These are phyloP conservation scores for Elgaria multicarinata DNA, from an alignment of 2,113 vertebrate species.

Conservation along the genomic window DNA sequence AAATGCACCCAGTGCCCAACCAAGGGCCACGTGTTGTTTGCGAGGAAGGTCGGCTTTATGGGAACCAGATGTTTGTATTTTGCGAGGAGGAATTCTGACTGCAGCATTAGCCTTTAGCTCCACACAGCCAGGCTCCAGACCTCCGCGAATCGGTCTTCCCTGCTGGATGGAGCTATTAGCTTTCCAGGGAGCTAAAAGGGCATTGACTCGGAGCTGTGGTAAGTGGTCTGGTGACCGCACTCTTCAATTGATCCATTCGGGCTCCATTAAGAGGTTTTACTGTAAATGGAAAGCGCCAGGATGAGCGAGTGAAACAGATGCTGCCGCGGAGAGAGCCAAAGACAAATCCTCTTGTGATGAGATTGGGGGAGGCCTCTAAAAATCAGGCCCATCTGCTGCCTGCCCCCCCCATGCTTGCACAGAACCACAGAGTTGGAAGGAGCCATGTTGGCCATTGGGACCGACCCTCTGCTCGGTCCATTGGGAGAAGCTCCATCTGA, in stretches of 20 bases:
- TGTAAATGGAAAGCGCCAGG: accelerated
- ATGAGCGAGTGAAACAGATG: accelerated
- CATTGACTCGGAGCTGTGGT: conserved; percentile 35
- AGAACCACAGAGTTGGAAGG: too few relatives aligned
- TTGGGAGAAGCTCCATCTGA: too few relatives aligned
- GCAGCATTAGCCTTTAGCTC: not conserved
- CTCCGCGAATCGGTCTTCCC: conserved; percentile 27
- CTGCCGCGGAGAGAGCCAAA: not conserved
- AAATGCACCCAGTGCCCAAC: not conserved
- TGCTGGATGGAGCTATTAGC: conserved; percentile 33
- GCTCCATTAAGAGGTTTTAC: conserved; percentile 9
- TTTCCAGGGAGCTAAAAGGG: conserved; percentile 42
- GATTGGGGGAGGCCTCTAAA: not conserved
- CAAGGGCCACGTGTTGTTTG: not conserved
- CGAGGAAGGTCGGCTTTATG: not conserved
- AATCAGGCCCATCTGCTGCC: too few relatives aligned
- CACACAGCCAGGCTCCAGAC: not conserved
- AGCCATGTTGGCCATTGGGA: too few relatives aligned
- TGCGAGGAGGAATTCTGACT: not conserved
- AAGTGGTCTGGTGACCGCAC: conserved; percentile 17
- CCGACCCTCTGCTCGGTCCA: too few relatives aligned
- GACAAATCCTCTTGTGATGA: not conserved
- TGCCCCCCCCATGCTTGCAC: too few relatives aligned
- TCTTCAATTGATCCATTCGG: not conserved
- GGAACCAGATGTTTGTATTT: not conserved